Evolutionary conservation across 2,797 vertebrate species (phyloP).

Genomic region (Melopsittacus undulatus): DNA sequence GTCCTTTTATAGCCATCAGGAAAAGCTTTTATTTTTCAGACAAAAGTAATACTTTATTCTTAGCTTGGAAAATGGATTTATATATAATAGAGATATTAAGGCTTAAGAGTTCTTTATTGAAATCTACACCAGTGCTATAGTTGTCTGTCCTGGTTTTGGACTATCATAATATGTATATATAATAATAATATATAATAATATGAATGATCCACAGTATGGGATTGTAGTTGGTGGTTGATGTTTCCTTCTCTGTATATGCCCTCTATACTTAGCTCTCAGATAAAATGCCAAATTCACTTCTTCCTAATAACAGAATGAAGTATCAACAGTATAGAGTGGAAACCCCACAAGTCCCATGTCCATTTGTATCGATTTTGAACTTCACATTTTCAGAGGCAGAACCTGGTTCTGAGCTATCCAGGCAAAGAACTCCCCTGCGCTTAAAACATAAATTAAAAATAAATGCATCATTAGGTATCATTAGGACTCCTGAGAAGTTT

Average conservation of each 20-base stretch:
- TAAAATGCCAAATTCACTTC: background rate
- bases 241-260: background rate
- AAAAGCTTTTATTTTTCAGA: background rate
- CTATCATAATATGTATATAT: too few relatives aligned
- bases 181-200: too few relatives aligned
- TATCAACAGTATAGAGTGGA: background rate
- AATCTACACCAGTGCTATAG: background rate
- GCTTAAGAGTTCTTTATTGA: background rate
- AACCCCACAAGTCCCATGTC: background rate
- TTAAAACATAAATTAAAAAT: background rate
- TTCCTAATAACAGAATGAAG: background rate
- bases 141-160: background rate
- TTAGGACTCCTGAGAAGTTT: background rate
- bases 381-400: background rate
- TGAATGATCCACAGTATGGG: background rate
- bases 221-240: background rate
- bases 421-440: background rate
- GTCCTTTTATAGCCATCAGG: background rate
- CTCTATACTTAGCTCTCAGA: background rate
- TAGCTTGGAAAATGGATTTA: background rate
- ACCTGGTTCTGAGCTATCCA: background rate
- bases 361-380: background rate
- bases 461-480: fast-evolving
- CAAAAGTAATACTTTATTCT: background rate
- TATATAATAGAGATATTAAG: background rate